Percentiles rank a stretch among this genome's conserved stretches.
These are phyloP conservation scores for Apis cerana DNA, from an alignment of 1,140 invertebrate species.

Conservation along the genomic window DNA sequence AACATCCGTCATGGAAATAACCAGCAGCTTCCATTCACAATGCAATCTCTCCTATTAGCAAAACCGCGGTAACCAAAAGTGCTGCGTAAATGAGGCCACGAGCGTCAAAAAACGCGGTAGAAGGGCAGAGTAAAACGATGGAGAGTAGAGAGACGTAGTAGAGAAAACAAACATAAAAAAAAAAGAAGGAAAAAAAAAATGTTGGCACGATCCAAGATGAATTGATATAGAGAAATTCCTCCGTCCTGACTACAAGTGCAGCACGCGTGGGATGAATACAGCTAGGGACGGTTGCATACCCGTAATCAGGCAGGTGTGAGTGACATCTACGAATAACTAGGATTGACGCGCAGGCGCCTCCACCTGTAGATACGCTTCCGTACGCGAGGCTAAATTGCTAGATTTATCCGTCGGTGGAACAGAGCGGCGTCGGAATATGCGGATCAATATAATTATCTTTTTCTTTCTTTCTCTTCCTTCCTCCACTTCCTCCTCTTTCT, in stretches of 20 bases:
- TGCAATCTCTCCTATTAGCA: neutral
- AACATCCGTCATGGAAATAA: neutral
- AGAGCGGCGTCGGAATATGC: conserved; percentile 46
- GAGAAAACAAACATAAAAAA: neutral
- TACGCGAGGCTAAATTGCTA: conserved; percentile 53
- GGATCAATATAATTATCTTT: conserved; percentile 55
- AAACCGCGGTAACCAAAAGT: neutral
- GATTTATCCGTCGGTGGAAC: conserved; percentile 63
- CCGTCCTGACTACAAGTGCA: conserved; percentile 15
- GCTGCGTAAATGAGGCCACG: conserved; percentile 5
- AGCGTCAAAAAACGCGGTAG: neutral
- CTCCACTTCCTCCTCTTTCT: neutral
- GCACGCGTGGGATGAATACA: conserved; percentile 19
- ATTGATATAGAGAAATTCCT: conserved; percentile 21
- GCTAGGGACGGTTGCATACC: conserved; percentile 5
- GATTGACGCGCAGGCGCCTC: conserved; percentile 53
- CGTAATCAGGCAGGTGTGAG: conserved; percentile 24
- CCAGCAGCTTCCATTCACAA: neutral
- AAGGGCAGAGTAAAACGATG: neutral
- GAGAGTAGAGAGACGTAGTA: too few species aligned
- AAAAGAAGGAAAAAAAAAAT: neutral
- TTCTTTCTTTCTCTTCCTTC: conserved; percentile 1
- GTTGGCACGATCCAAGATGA: neutral
- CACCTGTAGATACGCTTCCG: conserved; percentile 61
- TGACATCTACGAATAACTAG: conserved; percentile 35